Conservation (phyloP, 35 echinoderm and acorn worm genomes). For the Heliocidaris erythrogramma region DNA sequence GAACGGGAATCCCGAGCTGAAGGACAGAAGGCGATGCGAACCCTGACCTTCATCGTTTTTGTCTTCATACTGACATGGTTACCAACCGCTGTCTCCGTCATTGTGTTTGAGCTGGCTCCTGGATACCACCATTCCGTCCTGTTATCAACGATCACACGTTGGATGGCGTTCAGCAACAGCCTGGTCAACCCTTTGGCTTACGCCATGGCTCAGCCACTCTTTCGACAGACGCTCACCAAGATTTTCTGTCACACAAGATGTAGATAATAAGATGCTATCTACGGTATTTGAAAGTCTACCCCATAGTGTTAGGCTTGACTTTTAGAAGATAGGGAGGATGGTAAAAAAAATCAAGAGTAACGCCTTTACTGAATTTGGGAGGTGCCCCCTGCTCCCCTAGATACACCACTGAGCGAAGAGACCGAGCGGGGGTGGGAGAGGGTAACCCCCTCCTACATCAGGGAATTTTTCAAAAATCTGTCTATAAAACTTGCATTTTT, state of each 20-base stretch:
- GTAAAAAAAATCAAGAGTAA: too few species aligned
- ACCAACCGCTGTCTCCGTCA: neutral
- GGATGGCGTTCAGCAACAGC: neutral
- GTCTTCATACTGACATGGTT: neutral
- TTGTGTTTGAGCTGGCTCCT: neutral
- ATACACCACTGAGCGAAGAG: too few species aligned
- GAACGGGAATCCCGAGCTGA: neutral
- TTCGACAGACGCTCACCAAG: neutral
- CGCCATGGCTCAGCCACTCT: neutral
- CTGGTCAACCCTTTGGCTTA: neutral
- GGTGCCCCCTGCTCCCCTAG: too few species aligned
- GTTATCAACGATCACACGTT: neutral
- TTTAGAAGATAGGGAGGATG: too few species aligned
- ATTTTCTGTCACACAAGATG: neutral
- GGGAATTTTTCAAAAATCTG: too few species aligned
- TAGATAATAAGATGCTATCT: too few species aligned
- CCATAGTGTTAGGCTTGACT: too few species aligned
- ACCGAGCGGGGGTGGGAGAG: too few species aligned
- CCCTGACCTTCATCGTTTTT: neutral
- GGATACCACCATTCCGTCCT: neutral
- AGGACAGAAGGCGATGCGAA: neutral
- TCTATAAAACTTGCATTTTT: too few species aligned
- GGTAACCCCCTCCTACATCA: too few species aligned
- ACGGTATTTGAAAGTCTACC: too few species aligned
- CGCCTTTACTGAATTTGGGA: too few species aligned